Evolutionary conservation across 2,888 invertebrate species (phyloP), one percentile per base, ranked within the genome.

Genomic region (Drosophila nr. perissopoda): DNA sequence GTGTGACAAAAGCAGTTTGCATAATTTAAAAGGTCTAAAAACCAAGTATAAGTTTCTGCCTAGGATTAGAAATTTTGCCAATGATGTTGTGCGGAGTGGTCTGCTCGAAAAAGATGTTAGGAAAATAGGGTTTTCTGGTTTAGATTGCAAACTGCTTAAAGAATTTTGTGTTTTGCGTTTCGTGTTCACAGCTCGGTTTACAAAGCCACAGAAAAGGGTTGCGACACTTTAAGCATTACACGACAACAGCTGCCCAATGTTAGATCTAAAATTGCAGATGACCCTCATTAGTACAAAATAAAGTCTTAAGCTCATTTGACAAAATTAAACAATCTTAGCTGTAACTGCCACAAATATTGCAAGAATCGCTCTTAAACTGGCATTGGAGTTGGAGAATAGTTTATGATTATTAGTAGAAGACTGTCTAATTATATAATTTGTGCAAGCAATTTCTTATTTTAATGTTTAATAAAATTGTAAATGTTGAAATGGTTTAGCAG

Each of bases 1-100:
- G 75, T 64, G 71, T 63, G 72, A 74, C 71, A 75, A 51, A 57
- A 74, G 69, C 79, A 71, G 69, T 83, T 83, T 83, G 82, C 83
- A 83, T 83, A 83, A 83, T 83, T 83, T 83, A 83, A 76, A 77
- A 72, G 82, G 71, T 70, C 79, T 54, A 82, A 73, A 78, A 83
- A 75, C 76, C 78, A 83, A 77, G 79, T 79, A 83, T 76, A 77
- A 82, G 73, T 82, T 80, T 69, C 25, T 57, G 64, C 66, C 60
- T 33, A 51, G 78, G 68, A 79, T 75, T 69, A 71, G 57, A 74
- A 62, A 61, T 78, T 70, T 49, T 45, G 57, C 36, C 62, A 69
- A 68, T 65, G 78, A 68, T 76, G 69, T 66, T 27, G 57, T 61
- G 48, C 31, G 25, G 25, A 66, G 27, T 49, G 48, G 31, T 33